phyloP scores from a whole-genome alignment of 2,113 vertebrate species.

The Paratilapia polleni region DNA sequence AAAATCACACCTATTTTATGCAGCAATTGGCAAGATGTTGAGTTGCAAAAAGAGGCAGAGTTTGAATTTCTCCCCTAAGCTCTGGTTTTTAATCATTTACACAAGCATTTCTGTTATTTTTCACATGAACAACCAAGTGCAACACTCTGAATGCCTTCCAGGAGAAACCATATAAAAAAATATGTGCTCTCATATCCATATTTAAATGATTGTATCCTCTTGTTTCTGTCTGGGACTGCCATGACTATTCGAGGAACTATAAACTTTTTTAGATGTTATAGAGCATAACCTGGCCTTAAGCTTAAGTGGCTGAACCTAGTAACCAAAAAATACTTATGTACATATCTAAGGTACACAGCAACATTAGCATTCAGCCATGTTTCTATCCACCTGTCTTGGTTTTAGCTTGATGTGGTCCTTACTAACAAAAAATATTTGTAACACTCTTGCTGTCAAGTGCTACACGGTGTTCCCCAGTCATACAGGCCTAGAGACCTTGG shows the following conservation, averaged over 20 bases:
- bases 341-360: neutral
- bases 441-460: no score
- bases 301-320: neutral
- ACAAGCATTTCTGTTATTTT: neutral
- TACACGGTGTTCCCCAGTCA: no score
- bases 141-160: neutral
- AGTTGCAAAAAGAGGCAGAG: neutral
- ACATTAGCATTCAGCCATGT: neutral
- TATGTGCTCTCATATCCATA: conserved; percentile 8
- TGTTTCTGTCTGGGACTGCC: neutral
- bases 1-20: neutral
- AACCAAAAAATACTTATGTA: neutral
- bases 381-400: neutral
- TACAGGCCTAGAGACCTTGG: no score
- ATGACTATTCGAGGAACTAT: neutral
- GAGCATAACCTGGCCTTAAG: conserved; percentile 4
- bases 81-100: neutral
- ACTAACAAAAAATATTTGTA: neutral
- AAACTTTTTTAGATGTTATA: neutral
- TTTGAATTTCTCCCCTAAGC: conserved; percentile 6
- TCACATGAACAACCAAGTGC: conserved; percentile 1
- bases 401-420: neutral
- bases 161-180: conserved; percentile 1
- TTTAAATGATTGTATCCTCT: neutral
- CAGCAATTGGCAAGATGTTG: neutral